phyloP scores from a whole-genome alignment of 2,113 vertebrate species.

The Ondatra zibethicus region DNA sequence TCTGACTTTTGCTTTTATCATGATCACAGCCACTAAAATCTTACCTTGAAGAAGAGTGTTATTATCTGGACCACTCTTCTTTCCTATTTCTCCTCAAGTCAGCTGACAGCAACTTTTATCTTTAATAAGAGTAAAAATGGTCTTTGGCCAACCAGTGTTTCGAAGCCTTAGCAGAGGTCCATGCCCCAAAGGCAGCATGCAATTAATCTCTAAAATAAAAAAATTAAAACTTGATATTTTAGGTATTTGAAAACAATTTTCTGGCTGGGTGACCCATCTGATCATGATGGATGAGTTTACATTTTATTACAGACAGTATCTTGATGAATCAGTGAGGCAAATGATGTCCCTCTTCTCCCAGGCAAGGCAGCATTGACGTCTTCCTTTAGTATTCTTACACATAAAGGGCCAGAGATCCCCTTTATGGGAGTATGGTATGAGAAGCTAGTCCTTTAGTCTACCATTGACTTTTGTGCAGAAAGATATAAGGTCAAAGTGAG shows the following conservation, averaged over 20 bases:
- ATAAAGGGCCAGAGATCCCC: neutral
- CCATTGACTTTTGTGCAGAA: neutral
- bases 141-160: neutral
- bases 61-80: neutral
- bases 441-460: neutral
- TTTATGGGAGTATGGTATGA: neutral
- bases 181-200: neutral
- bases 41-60: conserved; percentile 54
- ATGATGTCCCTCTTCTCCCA: neutral
- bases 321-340: neutral
- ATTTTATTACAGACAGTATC: conserved; percentile 8
- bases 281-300: neutral
- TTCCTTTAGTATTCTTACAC: neutral
- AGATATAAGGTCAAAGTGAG: neutral
- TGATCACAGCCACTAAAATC: conserved; percentile 72
- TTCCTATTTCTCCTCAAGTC: neutral
- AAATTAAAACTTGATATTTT: conserved; percentile 23
- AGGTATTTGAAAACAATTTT: conserved; percentile 36
- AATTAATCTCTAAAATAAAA: conserved; percentile 14
- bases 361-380: neutral
- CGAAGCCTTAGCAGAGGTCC: neutral
- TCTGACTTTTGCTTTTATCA: conserved; percentile 73
- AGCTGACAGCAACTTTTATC: conserved; percentile 47
- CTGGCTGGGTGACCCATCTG: neutral
- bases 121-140: neutral